These are phyloP conservation scores for Protobothrops flavoviridis DNA, from an alignment of 2,113 vertebrate genomes.

Conservation along the genomic window DNA sequence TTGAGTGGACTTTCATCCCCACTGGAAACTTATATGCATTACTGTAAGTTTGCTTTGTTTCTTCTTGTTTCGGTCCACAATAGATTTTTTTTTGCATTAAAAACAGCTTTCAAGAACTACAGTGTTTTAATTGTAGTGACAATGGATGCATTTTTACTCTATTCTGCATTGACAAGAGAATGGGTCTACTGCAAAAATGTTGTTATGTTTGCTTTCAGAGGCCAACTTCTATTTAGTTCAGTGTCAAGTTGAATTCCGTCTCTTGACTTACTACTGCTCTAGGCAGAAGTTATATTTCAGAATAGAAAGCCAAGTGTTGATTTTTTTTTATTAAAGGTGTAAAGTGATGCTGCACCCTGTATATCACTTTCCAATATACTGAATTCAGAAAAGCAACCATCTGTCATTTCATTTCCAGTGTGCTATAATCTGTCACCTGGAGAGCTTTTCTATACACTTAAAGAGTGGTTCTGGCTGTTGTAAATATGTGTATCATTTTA, in stretches of 20 bases:
- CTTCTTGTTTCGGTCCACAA: not conserved
- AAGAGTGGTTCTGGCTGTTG: constrained; percentile 46
- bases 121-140: constrained; percentile 1
- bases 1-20: not conserved
- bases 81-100: not conserved
- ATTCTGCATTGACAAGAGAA: constrained; percentile 20
- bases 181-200: constrained; percentile 4
- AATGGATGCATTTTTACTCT: constrained; percentile 15
- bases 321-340: constrained; percentile 40
- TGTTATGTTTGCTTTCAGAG: constrained; percentile 25
- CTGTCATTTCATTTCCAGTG: constrained; percentile 61
- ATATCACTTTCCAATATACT: constrained; percentile 60
- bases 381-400: constrained; percentile 57
- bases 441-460: constrained; percentile 41
- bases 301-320: constrained; percentile 41
- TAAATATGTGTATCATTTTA: constrained; percentile 16
- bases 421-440: constrained; percentile 51
- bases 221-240: constrained; percentile 17
- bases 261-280: constrained; percentile 53
- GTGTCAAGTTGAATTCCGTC: constrained; percentile 46
- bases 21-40: constrained; percentile 6
- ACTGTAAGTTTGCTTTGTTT: not conserved
- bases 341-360: constrained; percentile 47
- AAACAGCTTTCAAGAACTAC: constrained; percentile 10
- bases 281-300: constrained; percentile 60